phyloP scores from a whole-genome alignment of 2,888 invertebrate species.

The Euplagia quadripunctaria region DNA sequence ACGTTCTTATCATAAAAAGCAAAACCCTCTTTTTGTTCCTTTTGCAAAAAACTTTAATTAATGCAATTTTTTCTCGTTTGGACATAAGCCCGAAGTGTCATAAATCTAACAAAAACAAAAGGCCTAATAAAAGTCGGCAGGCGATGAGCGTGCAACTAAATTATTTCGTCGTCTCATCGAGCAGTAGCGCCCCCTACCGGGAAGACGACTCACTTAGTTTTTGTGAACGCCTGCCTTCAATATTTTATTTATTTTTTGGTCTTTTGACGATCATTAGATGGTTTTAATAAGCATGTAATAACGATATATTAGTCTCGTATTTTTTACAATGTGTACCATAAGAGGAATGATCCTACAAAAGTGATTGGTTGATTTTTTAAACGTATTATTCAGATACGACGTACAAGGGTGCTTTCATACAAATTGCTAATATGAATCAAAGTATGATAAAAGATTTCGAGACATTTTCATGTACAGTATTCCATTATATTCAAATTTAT shows the following conservation, averaged over 20 bases:
- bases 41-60: slow-evolving; percentile 10
- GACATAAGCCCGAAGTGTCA: slow-evolving; percentile 37
- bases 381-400: neutral
- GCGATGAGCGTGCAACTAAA: slow-evolving; percentile 48
- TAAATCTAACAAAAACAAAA: slow-evolving; percentile 53
- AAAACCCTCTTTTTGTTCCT: slow-evolving; percentile 4
- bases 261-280: slow-evolving; percentile 14
- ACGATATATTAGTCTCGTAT: slow-evolving; percentile 2
- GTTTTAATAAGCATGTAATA: slow-evolving; percentile 24
- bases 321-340: neutral
- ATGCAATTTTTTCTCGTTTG: slow-evolving; percentile 27
- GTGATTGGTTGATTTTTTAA: neutral
- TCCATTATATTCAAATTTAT: too few relatives aligned
- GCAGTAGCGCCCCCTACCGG: slow-evolving; percentile 65
- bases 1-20: slow-evolving; percentile 5
- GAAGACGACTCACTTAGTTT: slow-evolving; percentile 40
- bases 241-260: slow-evolving; percentile 39
- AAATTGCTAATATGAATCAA: too few relatives aligned
- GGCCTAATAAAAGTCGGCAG: slow-evolving; percentile 31
- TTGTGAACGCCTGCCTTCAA: slow-evolving; percentile 12
- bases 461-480: too few relatives aligned
- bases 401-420: too few relatives aligned
- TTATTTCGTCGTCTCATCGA: slow-evolving; percentile 51
- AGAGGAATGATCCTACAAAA: neutral
- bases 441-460: too few relatives aligned